phyloP scores from a whole-genome alignment of 2,113 vertebrate genomes.

The Tautogolabrus adspersus region DNA sequence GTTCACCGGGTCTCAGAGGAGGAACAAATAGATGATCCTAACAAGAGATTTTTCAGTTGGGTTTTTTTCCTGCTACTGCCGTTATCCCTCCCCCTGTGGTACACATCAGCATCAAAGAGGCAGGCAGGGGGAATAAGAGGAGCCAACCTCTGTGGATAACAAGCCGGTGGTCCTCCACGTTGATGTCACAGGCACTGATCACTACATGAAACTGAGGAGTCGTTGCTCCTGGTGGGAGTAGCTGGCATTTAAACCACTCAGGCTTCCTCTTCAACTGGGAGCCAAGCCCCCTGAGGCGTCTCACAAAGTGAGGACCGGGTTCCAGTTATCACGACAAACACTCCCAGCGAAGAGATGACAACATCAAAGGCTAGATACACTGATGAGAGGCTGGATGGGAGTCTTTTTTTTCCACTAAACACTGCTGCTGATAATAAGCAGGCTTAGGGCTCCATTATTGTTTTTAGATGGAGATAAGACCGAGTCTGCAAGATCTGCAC shows the following conservation, averaged over 20 bases:
- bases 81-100: slow-evolving; percentile 10
- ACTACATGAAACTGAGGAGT: slow-evolving; percentile 28
- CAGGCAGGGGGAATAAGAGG: slow-evolving; percentile 10
- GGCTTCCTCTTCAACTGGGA: slow-evolving; percentile 22
- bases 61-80: slow-evolving; percentile 14
- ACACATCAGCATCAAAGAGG: slow-evolving; percentile 45
- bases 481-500: slow-evolving; percentile 21
- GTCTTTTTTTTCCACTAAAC: slow-evolving; percentile 11
- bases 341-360: slow-evolving; percentile 35
- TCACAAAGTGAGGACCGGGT: slow-evolving; percentile 38
- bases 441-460: slow-evolving; percentile 35
- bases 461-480: slow-evolving; percentile 13
- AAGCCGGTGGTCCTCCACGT: slow-evolving; percentile 48
- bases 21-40: slow-evolving; percentile 52
- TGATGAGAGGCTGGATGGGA: slow-evolving; percentile 50
- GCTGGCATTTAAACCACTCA: slow-evolving; percentile 45
- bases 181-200: slow-evolving; percentile 21
- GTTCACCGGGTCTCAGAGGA: slow-evolving; percentile 57
- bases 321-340: slow-evolving; percentile 56
- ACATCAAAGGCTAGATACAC: slow-evolving; percentile 45
- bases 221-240: slow-evolving; percentile 10
- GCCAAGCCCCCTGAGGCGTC: slow-evolving; percentile 24
- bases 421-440: slow-evolving; percentile 41
- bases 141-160: slow-evolving; percentile 36
- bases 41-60: slow-evolving; percentile 30